These are phyloP conservation scores for Dreissena rostriformis DNA, from an alignment of 1,140 invertebrate species.

Conservation along the genomic window DNA sequence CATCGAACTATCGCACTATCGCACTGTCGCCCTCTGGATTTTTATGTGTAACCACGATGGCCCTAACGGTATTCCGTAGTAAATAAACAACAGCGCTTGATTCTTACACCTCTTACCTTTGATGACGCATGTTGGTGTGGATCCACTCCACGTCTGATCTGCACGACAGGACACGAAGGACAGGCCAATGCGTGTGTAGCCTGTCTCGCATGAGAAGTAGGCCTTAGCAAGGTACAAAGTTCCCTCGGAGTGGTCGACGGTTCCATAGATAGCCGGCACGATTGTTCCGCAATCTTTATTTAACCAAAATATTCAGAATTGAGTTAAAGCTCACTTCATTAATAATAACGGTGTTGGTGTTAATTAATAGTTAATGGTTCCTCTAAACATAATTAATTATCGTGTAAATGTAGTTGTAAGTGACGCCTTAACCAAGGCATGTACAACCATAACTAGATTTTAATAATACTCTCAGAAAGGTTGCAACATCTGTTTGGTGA, in stretches of 20 bases:
- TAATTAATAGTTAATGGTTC: neutral
- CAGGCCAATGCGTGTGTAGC: conserved; percentile 31
- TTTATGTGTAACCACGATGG: too few relatives aligned
- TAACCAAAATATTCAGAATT: neutral
- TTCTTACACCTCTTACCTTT: conserved; percentile 14
- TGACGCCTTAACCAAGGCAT: neutral
- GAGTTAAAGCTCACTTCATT: neutral
- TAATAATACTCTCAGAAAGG: neutral
- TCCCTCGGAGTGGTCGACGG: conserved; percentile 31
- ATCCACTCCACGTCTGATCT: conserved; percentile 24
- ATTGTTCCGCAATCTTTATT: conserved; percentile 36
- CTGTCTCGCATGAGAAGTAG: conserved; percentile 39
- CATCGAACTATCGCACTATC: too few relatives aligned
- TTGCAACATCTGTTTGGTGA: neutral
- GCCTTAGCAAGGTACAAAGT: conserved; percentile 27
- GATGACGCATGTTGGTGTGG: conserved; percentile 38
- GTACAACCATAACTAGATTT: neutral
- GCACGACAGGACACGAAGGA: conserved; percentile 23
- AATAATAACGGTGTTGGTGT: neutral
- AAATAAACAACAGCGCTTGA: too few relatives aligned
- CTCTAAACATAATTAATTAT: neutral
- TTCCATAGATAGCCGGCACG: conserved; percentile 11
- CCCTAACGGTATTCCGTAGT: too few relatives aligned
- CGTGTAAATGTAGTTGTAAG: neutral
- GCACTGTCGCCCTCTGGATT: too few relatives aligned